These are phyloP conservation scores for human DNA, from an alignment of 2,113 vertebrate genomes.

Conservation along the genomic window DNA sequence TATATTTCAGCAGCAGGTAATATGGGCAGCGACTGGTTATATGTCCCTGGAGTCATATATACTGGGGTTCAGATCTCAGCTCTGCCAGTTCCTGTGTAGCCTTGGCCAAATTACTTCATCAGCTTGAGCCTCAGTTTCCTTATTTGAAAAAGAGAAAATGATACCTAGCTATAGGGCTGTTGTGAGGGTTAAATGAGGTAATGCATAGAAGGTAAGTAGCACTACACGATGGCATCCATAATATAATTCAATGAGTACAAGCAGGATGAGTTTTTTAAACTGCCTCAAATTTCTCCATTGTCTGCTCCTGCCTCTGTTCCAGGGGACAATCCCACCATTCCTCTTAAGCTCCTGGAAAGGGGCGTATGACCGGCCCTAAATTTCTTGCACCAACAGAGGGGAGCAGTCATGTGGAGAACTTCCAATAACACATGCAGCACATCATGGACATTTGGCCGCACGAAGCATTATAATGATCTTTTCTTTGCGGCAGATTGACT, in stretches of 20 bases:
- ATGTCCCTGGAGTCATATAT: background rate
- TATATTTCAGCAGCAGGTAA: background rate
- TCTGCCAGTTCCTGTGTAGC: background rate
- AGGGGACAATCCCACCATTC: background rate
- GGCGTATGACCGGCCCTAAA: conserved; percentile 17
- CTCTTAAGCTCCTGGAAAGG: background rate
- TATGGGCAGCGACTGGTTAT: background rate
- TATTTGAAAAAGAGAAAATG: background rate
- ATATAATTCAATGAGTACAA: background rate
- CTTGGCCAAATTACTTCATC: conserved; percentile 16
- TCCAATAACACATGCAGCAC: conserved; percentile 61
- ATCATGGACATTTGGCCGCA: conserved; percentile 68
- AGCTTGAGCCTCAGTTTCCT: background rate
- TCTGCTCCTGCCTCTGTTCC: background rate
- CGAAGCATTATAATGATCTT: conserved; percentile 73
- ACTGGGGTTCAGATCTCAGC: background rate
- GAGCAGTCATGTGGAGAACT: conserved; percentile 60
- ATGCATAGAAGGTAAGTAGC: background rate
- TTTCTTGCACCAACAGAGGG: conserved; percentile 44
- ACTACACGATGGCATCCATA: background rate
- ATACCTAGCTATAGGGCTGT: background rate
- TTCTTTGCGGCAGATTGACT: conserved; percentile 77
- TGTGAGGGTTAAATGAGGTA: background rate
- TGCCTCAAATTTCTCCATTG: background rate
- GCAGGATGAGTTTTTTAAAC: background rate